Base-by-base conservation (phyloP, 23 tunicate species). In the Styela clava region DNA sequence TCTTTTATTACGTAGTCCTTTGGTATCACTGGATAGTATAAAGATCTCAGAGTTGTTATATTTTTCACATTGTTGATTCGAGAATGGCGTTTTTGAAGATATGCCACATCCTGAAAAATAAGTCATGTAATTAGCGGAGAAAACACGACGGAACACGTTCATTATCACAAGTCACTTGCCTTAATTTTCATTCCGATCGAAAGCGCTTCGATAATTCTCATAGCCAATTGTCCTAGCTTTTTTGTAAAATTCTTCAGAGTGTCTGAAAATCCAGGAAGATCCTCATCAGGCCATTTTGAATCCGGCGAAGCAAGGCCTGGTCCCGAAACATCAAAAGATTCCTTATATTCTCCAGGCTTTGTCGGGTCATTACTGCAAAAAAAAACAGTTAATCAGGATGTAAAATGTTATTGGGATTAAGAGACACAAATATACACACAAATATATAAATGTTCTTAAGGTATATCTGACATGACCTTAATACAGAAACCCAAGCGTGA, bases 11-110 rank as follows among this genome's bases (percentile, higher is more conserved):
- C 31, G 22, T 35, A 21, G 28, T 61, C 77, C 20, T 74, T 33
- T n/a, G 90, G 73, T 20, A 91, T 7, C 9, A 86, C 82, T n/a
- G 97, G 97, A 69, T 91, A 91, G 77, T 82, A 83, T 29, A 91
- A 32, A 52, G 81, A 85, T 62, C 97, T 37, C 33, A 86, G 71
- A 2, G 90, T 83, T 2, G 97, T 91, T 61, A 24, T n/a, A 73
- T 86, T 86, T 16, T 32, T 35, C 63, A 33, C 61, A 1, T 25
- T 24, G 62, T 85, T 61, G 3, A 91, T 82, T 16, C 61, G 52
- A 3, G 78, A 63, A 69, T 91, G 97, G 62, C 27, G 21, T 52
- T 81, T 86, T 3, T 31, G 37, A 33, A 91, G 86, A 33, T 74
- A 87, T 30, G 69, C 62, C 51, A 68, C 63, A 78, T 91, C 89